Evolutionary conservation across 1,140 invertebrate species (phyloP), one percentile per base, ranked within the genome.

Genomic region (Drosophila gunungcola): DNA sequence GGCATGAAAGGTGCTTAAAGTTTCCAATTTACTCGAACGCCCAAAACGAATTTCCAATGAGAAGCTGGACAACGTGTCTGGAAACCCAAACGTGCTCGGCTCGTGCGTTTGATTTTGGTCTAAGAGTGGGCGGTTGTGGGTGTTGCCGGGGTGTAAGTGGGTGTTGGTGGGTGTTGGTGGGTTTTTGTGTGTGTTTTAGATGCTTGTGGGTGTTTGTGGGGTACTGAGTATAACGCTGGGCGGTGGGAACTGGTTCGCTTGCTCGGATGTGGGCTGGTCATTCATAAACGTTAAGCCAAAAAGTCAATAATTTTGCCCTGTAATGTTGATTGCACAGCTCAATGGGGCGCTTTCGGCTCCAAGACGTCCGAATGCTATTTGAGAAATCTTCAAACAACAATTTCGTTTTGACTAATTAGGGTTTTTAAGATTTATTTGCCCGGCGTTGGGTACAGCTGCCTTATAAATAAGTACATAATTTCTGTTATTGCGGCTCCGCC

Each of bases 1-100:
- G 43, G 74, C 63, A 38, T 82, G 62, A 82, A 69, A 82, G 72
- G 75, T 73, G 72, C 83, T 88, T 83, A 79, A 76, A 83, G 61
- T 83, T 86, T 75, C 79, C 83, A 86, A 88, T 88, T 86, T 88
- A 73, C 65, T 73, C 56, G 56, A 32, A 64, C 52, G 51, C 63
- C 78, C 65, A 79, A 67, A 72, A 80, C 74, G 67, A 88, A 88
- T 77, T 88, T 88, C 84, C 83, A 70, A 88, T 89, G 81, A 80
- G 69, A 83, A 62, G 79, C 79, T 79, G 48, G 63, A 13, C 83
- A 83, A 88, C 83, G 83, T 88, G 83, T 73, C 72, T 88, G 76
- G 83, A 88, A 88, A 89, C 52, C 63, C 64, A 88, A 88, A 73
- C 67, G 63, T 65, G 55, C 52, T 58, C 55, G 55, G 51, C 65